These are phyloP conservation scores for Aphaenogaster floridana DNA, from an alignment of 1,140 invertebrate species.

Conservation along the genomic window DNA sequence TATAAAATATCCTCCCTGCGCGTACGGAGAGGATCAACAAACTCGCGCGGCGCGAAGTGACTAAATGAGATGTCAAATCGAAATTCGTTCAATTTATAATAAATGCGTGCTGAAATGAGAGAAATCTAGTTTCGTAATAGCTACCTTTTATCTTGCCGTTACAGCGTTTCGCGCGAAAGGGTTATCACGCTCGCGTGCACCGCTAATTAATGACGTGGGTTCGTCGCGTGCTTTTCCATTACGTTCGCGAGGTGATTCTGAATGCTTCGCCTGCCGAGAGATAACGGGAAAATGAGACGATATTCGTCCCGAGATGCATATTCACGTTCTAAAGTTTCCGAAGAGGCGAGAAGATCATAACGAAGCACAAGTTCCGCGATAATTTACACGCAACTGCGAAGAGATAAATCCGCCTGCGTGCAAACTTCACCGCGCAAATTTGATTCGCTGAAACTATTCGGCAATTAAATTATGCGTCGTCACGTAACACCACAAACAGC, in stretches of 20 bases:
- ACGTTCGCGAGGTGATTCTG: background rate
- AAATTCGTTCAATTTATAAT: background rate
- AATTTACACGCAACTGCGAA: background rate
- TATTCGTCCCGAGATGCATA: background rate
- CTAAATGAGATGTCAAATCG: background rate
- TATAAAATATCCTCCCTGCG: background rate
- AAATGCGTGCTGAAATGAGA: background rate
- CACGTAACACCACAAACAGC: background rate
- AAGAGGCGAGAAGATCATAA: background rate
- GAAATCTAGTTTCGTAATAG: constrained; percentile 25
- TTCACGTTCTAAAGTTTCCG: background rate
- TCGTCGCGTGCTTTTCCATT: constrained; percentile 21
- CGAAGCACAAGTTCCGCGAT: background rate
- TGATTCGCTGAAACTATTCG: background rate
- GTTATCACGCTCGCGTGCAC: constrained; percentile 15
- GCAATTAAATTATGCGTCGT: constrained; percentile 7
- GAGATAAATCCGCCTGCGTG: background rate
- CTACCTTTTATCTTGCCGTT: constrained; percentile 4
- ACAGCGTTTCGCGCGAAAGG: background rate
- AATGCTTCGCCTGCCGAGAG: background rate
- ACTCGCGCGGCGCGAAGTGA: background rate
- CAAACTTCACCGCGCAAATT: constrained; percentile 1
- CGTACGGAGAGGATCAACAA: background rate
- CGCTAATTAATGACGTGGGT: constrained; percentile 45
- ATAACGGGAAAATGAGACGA: constrained; percentile 4